Evolutionary conservation across 1,140 invertebrate species (phyloP).

Genomic region (Drosophila fuyamai): DNA sequence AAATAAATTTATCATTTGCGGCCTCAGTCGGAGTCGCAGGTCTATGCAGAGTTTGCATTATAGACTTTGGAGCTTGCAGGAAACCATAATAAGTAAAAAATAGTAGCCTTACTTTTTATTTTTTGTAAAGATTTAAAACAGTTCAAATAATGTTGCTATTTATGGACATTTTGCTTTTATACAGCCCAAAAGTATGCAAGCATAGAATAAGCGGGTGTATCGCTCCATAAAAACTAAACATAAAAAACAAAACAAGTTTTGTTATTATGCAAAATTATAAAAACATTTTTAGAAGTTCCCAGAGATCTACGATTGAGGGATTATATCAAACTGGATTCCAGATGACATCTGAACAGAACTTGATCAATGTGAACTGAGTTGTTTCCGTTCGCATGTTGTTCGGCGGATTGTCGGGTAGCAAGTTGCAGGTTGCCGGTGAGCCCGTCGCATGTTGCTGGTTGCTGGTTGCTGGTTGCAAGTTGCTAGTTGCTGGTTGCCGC

Average conservation of each 20-base stretch:
- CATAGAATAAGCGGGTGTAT: neutral
- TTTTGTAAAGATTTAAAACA: neutral
- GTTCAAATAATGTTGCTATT: neutral
- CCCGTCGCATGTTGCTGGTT: slow-evolving; percentile 25
- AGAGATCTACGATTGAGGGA: neutral
- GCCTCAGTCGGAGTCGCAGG: slow-evolving; percentile 11
- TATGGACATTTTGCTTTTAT: neutral
- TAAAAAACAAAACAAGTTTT: too few species aligned
- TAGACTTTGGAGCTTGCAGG: neutral
- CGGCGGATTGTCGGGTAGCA: neutral
- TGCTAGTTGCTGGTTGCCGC: slow-evolving; percentile 15
- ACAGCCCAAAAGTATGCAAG: slow-evolving; percentile 11
- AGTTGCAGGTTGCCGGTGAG: neutral
- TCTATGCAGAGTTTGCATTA: neutral
- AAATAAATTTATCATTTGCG: slow-evolving; percentile 82
- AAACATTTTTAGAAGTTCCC: too few species aligned
- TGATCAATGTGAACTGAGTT: slow-evolving; percentile 3
- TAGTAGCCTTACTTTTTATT: too few species aligned
- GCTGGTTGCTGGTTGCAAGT: slow-evolving; percentile 1
- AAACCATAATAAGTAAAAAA: too few species aligned
- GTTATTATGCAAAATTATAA: too few species aligned
- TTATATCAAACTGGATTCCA: slow-evolving; percentile 22
- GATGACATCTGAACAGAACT: slow-evolving; percentile 23
- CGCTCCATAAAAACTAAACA: too few species aligned
- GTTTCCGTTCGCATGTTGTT: slow-evolving; percentile 5